Evolutionary conservation across 2,797 vertebrate genomes (phyloP), one percentile per base, ranked within the genome.

Genomic region (Anguilla anguilla): DNA sequence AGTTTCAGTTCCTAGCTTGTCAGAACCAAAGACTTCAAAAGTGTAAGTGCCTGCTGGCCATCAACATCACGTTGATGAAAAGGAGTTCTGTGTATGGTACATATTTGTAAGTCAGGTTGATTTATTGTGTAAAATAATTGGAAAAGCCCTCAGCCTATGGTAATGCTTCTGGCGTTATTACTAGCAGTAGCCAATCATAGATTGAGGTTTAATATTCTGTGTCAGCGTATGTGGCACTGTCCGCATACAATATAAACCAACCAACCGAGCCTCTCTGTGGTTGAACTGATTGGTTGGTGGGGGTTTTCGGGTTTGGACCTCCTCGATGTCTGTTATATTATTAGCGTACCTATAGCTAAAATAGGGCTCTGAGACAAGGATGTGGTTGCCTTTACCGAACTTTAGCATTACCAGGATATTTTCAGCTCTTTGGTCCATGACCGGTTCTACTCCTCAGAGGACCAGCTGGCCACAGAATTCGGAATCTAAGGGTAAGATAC

Each of bases 381-480:
- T 15, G 35, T 77, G 13, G 13, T 43, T 77, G 13, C 74, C 31
- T 35, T 74, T 77, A 77, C 74, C 74, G 43, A 43, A 43, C 35
- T 35, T 77, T 39, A 22, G 35, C 15, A 15, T 43, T 77, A 39
- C 74, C 35, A 6, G 35, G 74, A 43, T 77, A 43, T 77, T 77
- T 43, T 4, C 39, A 43, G 15, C 74, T 77, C 31, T 77, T 46
- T 6, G 9, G 43, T 35, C 74, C 17, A 77, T 77, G 74, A 43
- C 74, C 2, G 17, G 39, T 43, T 31, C 7, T 35, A 72, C 28
- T 31, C 9, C 28, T 35, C 35, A 10, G 69, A 79, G 74, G 39
- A 79, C 74, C 79, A 82, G 25, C 79, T 51, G 10, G 10, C 19
- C 39, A 84, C 79, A 89, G 90, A 90, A 88, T 86, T 92, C 92